Conservation (phyloP, 64 coral and sea anemone species). For the Porites lutea region DNA sequence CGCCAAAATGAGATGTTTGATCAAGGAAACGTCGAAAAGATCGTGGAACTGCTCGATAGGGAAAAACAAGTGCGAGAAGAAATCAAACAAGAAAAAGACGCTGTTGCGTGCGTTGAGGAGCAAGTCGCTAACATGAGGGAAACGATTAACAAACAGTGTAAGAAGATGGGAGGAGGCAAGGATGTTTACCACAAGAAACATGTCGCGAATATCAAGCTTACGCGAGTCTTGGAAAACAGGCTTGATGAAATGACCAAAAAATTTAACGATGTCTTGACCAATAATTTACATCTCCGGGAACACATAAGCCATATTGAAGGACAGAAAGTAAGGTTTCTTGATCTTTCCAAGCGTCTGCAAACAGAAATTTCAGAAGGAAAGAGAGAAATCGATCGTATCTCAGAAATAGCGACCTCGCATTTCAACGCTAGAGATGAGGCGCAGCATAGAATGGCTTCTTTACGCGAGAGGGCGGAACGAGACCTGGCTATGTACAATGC, state of each 20-base stretch:
- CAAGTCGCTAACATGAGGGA: constrained; percentile 58
- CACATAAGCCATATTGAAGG: constrained; percentile 76
- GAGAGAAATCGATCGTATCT: constrained; percentile 78
- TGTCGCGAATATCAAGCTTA: constrained; percentile 77
- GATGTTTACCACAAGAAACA: constrained; percentile 71
- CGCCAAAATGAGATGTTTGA: constrained; percentile 78
- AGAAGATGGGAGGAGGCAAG: constrained; percentile 68
- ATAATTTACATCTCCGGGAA: constrained; percentile 67
- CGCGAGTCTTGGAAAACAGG: constrained; percentile 88
- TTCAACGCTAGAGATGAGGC: constrained; percentile 92
- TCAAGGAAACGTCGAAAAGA: constrained; percentile 66
- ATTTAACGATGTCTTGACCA: constrained; percentile 82
- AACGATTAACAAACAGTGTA: constrained; percentile 45
- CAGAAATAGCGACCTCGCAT: constrained; percentile 75
- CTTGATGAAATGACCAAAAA: constrained; percentile 86
- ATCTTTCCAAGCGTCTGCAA: constrained; percentile 62
- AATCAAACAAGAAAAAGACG: constrained; percentile 56
- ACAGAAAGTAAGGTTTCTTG: constrained; percentile 82
- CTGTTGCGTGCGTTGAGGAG: constrained; percentile 37
- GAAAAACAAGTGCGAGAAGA: constrained; percentile 72
- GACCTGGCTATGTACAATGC: constrained; percentile 85
- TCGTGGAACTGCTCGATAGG: constrained; percentile 72
- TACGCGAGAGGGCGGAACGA: constrained; percentile 83
- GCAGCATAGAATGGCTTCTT: constrained; percentile 90
- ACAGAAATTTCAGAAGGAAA: constrained; percentile 74